Percentiles rank a stretch among this genome's conserved stretches.
Evolutionary conservation across 1,140 invertebrate species (phyloP).

Genomic region (Conus betulinus): DNA sequence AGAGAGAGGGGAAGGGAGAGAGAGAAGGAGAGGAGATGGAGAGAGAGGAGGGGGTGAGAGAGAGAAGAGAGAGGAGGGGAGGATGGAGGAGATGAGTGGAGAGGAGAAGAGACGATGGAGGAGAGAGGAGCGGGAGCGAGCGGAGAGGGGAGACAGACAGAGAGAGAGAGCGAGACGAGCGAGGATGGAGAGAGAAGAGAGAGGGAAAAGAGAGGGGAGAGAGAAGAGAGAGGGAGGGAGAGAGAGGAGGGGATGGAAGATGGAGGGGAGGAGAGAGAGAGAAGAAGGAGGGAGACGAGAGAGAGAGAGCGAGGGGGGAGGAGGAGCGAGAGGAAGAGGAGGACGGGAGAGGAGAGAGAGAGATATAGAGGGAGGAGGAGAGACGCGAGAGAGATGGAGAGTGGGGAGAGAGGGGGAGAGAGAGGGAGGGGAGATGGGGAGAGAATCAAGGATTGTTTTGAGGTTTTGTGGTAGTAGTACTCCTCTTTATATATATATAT

Average conservation of each 20-base stretch:
- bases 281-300: neutral
- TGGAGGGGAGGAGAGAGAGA: neutral
- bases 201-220: neutral
- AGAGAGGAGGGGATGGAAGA: neutral
- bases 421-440: too few relatives aligned
- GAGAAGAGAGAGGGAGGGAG: neutral
- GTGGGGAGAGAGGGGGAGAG: too few relatives aligned
- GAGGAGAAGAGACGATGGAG: neutral
- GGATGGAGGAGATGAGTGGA: too few relatives aligned
- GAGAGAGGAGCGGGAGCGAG: neutral
- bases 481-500: too few relatives aligned
- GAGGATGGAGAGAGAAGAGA: too few relatives aligned
- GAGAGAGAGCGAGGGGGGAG: constrained; percentile 1
- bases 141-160: neutral
- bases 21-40: neutral
- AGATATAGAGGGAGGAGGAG: too few relatives aligned
- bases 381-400: too few relatives aligned
- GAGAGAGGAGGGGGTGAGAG: constrained; percentile 12
- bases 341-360: too few relatives aligned
- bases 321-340: constrained; percentile 5
- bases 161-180: too few relatives aligned
- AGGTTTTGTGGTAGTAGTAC: too few relatives aligned
- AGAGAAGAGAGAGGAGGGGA: neutral
- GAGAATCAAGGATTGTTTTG: too few relatives aligned
- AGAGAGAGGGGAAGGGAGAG: constrained; percentile 21